Percentiles rank a stretch among this genome's conserved stretches.
Conservation (phyloP, 2,888 invertebrate species). For the Synergus umbraculus region DNA sequence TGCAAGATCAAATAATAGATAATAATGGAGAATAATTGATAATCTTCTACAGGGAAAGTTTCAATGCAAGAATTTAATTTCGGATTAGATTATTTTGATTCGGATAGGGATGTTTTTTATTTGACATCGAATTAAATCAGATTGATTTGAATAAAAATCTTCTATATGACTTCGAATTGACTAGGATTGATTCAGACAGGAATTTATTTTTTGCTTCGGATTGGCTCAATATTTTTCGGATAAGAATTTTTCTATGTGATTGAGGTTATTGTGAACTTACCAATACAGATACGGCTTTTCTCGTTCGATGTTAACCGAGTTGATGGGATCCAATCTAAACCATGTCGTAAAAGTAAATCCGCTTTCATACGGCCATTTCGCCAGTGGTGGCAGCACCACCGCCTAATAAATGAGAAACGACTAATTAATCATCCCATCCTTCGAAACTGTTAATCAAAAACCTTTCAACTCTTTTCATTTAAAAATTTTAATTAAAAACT, state of each 20-base stretch:
- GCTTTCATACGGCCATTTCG: slow-evolving; percentile 99
- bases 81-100: too few relatives aligned
- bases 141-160: background rate
- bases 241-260: too few relatives aligned
- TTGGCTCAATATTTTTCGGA: too few relatives aligned
- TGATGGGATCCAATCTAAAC: slow-evolving; percentile 99
- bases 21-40: background rate
- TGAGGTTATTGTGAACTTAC: slow-evolving; percentile 79
- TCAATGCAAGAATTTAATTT: background rate
- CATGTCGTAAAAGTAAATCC: slow-evolving; percentile 99
- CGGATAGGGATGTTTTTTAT: too few relatives aligned
- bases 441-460: background rate
- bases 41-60: too few relatives aligned
- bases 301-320: slow-evolving; percentile 98
- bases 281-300: slow-evolving; percentile 99
- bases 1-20: background rate
- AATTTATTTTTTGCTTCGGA: too few relatives aligned
- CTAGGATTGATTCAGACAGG: too few relatives aligned
- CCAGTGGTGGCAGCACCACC: slow-evolving; percentile 96
- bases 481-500: background rate
- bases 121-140: too few relatives aligned
- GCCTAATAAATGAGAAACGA: slow-evolving; percentile 83
- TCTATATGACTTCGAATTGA: too few relatives aligned
- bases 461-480: background rate
- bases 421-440: background rate